These are phyloP conservation scores for Australoheros scitulus DNA, from an alignment of 2,113 vertebrate species.

Conservation along the genomic window DNA sequence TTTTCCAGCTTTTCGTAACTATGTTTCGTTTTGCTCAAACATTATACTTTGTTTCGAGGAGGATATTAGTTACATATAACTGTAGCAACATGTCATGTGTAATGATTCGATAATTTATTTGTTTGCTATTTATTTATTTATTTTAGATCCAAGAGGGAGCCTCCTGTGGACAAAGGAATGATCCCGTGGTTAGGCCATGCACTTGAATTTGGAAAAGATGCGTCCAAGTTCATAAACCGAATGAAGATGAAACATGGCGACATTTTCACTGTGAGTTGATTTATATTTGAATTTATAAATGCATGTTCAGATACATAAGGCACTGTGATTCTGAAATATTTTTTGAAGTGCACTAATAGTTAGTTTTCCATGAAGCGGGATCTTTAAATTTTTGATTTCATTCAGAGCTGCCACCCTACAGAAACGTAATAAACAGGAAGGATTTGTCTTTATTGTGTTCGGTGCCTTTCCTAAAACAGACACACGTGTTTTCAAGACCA, in stretches of 20 bases:
- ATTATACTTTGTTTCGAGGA: neutral
- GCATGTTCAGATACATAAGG: neutral
- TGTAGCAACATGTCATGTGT: neutral
- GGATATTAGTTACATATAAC: neutral
- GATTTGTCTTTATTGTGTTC: neutral
- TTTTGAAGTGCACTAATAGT: neutral
- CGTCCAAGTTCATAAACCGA: slow-evolving; percentile 82
- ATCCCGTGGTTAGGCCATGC: slow-evolving; percentile 90
- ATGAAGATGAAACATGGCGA: slow-evolving; percentile 89
- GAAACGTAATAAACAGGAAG: too few relatives aligned
- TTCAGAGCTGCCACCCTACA: neutral
- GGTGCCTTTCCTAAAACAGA: neutral
- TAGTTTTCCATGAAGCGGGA: neutral
- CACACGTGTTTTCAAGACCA: neutral
- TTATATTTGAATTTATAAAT: neutral
- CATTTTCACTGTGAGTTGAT: slow-evolving; percentile 86
- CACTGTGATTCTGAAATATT: neutral
- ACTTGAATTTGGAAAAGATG: slow-evolving; percentile 87
- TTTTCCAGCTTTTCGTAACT: neutral
- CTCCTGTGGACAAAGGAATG: slow-evolving; percentile 85
- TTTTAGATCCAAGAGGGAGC: slow-evolving; percentile 80
- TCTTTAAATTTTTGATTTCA: neutral
- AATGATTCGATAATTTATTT: neutral
- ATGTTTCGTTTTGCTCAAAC: too few relatives aligned
- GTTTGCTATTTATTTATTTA: too few relatives aligned